Evolutionary conservation across 2,113 vertebrate genomes (phyloP).

Genomic region (Globicephala melas): DNA sequence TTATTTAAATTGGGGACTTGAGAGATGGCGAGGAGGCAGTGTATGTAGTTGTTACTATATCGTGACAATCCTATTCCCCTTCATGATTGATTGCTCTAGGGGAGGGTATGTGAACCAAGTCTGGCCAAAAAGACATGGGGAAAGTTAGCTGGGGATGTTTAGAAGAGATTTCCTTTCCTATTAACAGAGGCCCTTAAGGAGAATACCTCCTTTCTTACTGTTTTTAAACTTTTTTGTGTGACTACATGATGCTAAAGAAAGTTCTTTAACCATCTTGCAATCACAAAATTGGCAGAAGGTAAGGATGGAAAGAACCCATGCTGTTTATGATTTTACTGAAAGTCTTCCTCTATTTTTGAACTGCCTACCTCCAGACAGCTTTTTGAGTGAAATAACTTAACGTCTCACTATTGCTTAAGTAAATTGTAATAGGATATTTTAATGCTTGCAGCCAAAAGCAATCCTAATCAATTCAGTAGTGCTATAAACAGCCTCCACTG

Average conservation of each 20-base stretch:
- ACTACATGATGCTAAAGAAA: neutral
- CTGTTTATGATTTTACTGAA: neutral
- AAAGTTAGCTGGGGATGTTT: neutral
- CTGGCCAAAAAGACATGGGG: neutral
- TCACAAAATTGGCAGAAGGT: neutral
- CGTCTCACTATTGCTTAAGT: neutral
- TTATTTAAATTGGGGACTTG: neutral
- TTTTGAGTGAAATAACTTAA: neutral
- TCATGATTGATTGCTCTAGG: neutral
- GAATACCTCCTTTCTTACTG: neutral
- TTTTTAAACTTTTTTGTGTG: neutral
- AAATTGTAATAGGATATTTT: neutral
- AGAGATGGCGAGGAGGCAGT: neutral
- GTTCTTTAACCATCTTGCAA: neutral
- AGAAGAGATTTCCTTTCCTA: neutral
- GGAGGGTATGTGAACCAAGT: neutral
- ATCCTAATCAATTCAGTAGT: neutral
- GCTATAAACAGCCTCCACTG: neutral
- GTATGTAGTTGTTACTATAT: neutral
- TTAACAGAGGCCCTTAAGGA: neutral
- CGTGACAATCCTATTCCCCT: no score
- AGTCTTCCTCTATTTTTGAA: neutral
- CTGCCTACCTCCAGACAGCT: neutral
- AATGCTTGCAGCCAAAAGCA: neutral
- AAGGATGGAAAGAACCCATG: neutral